phyloP scores from a whole-genome alignment of 2,797 vertebrate genomes.

The Coendou prehensilis region DNA sequence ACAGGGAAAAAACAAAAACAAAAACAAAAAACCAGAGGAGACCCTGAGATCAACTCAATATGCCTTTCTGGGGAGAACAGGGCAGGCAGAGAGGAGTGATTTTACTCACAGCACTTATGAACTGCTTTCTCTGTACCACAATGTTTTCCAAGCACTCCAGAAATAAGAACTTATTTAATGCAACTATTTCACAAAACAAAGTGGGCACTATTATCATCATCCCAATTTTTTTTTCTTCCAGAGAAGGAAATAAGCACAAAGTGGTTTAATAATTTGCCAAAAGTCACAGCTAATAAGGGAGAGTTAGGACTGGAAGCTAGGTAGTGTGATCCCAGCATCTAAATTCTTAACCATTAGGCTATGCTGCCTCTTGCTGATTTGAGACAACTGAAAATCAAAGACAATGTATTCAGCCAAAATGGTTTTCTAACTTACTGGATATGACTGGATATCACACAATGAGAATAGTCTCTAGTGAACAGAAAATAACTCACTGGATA shows the following conservation, averaged over 20 bases:
- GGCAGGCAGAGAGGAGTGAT: fast-evolving
- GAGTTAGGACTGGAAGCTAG: neutral
- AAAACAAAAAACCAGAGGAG: neutral
- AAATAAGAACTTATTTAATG: neutral
- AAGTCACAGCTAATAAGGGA: neutral
- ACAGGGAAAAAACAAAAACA: no score
- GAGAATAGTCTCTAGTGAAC: neutral
- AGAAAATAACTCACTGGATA: neutral
- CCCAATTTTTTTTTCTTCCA: neutral
- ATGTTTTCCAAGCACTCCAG: neutral
- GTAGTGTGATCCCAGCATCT: neutral
- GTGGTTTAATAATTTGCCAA: neutral
- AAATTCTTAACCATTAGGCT: neutral
- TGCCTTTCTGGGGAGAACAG: neutral
- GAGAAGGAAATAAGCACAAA: constrained; percentile 13
- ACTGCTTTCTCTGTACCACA: neutral
- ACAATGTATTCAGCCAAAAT: neutral
- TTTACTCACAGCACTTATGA: neutral
- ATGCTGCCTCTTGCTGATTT: neutral
- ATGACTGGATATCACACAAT: neutral
- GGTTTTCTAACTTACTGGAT: neutral
- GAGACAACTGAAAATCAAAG: constrained; percentile 14
- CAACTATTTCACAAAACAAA: neutral
- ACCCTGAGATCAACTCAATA: neutral
- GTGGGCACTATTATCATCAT: neutral